Conservation (phyloP, 1,140 invertebrate species). For the Zaprionus taronus region DNA sequence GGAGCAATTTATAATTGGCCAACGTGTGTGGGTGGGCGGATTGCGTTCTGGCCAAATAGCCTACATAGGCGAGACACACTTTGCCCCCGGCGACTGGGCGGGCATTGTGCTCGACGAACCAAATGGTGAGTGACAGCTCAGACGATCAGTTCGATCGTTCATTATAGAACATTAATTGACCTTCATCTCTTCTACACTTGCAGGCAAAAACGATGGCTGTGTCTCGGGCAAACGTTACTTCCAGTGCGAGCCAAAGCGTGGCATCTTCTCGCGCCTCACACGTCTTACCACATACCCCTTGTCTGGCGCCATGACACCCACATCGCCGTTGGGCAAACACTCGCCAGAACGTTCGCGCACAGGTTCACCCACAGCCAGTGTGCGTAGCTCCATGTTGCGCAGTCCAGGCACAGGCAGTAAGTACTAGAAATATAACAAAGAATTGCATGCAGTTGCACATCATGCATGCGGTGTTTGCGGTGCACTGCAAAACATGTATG, state of each 20-base stretch:
- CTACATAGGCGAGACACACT: slow-evolving; percentile 98
- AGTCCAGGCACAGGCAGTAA: slow-evolving; percentile 84
- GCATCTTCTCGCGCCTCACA: slow-evolving; percentile 96
- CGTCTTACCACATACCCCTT: slow-evolving; percentile 91
- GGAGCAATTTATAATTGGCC: slow-evolving; percentile 97
- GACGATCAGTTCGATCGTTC: neutral
- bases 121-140: slow-evolving; percentile 87
- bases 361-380: slow-evolving; percentile 85
- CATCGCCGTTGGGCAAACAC: slow-evolving; percentile 70
- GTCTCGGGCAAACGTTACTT: slow-evolving; percentile 96
- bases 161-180: slow-evolving; percentile 1
- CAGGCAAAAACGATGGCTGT: slow-evolving; percentile 98
- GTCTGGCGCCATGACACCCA: slow-evolving; percentile 83
- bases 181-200: slow-evolving; percentile 1
- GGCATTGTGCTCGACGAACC: slow-evolving; percentile 97
- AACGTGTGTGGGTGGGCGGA: slow-evolving; percentile 97
- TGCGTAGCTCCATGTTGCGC: slow-evolving; percentile 84
- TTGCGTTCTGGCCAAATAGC: slow-evolving; percentile 97
- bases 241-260: slow-evolving; percentile 96
- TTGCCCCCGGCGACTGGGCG: slow-evolving; percentile 98
- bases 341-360: slow-evolving; percentile 82
- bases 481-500: no score
- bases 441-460: no score
- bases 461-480: no score
- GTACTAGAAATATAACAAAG: slow-evolving; percentile 15